A percentile compares a stretch with the other conserved stretches of the same genome.
Evolutionary conservation across 2,113 vertebrate species (phyloP).

Genomic region (Uria lomvia): DNA sequence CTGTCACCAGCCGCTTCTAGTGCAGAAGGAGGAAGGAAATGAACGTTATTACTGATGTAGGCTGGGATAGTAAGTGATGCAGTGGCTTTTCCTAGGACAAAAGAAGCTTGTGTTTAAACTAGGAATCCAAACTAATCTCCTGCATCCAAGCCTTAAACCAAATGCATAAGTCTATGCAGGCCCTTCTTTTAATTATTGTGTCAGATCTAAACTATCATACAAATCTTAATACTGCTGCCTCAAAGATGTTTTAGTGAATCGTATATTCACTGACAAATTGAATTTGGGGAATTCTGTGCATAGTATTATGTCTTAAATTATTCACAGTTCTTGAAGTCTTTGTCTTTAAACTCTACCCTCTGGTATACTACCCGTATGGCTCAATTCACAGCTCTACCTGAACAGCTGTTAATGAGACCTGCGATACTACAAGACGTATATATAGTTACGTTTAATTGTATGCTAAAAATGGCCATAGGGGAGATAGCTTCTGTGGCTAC

Average conservation of each 20-base stretch:
- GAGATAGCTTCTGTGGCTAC: neutral
- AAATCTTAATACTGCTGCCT: neutral
- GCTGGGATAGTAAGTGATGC: neutral
- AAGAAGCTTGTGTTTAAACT: neutral
- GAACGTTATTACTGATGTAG: neutral
- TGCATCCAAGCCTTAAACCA: neutral
- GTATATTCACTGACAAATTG: neutral
- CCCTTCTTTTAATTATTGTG: neutral
- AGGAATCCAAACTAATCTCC: neutral
- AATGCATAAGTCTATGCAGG: neutral
- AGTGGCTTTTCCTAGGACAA: neutral
- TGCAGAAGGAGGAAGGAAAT: neutral
- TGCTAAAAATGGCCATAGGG: neutral
- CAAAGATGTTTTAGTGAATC: neutral
- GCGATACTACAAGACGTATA: neutral
- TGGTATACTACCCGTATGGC: neutral
- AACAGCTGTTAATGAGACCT: conserved; percentile 10
- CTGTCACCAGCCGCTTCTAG: neutral
- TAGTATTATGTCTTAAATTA: neutral
- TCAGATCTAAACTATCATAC: neutral
- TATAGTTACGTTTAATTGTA: neutral
- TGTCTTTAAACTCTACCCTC: neutral
- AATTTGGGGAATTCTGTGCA: neutral
- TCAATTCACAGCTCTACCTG: conserved; percentile 8
- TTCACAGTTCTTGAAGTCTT: neutral